Evolutionary conservation across 2,797 vertebrate species (phyloP), one percentile per base, ranked within the genome.

Genomic region (Bryconaethiops microstoma): DNA sequence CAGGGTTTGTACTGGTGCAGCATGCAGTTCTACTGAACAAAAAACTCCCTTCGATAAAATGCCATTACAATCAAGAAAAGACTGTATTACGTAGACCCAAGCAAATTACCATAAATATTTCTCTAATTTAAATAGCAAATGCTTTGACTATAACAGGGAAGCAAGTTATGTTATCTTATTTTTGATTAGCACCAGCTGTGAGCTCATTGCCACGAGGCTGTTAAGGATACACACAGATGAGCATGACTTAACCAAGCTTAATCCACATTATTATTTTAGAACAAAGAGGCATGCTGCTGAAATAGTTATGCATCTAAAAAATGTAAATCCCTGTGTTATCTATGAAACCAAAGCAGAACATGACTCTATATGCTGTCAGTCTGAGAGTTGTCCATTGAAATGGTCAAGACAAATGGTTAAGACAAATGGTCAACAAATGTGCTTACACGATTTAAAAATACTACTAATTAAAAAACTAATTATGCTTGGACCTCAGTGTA

Each of bases 1-100:
- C 60, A 68, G 48, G 16, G 45, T 35, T 70, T 16, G 76, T 60
- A 42, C 29, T 63, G 60, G 21, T 40, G 29, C 48, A 85, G 21
- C 62, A 59, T 78, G 64, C 19, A 70, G 7, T 25, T 57, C 57
- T 29, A 21, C 39, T 19, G 2, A 60, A 17, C 6, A 5, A 42
- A 42, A 45, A 68, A 68, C 10, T 21, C 14, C 21, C 4, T 0
- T 50, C 29, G 25, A 39, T 7, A 5, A 42, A 71, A 50, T 17
- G 13, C 25, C 17, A 29, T 16, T 64, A 16, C 16, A 39, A 39
- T 5, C 17, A 39, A 12, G 2, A 14, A 17, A 2, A 64, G 29
- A 39, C 25, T 9, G 29, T 64, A 39, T 35, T 17, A 64, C 14
- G 8, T n/a, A 55, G 5, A 52, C n/a, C 35, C 23, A 39, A 21